Conservation (phyloP, 2,797 vertebrate species). For the Pseudocheirus occidentalis region DNA sequence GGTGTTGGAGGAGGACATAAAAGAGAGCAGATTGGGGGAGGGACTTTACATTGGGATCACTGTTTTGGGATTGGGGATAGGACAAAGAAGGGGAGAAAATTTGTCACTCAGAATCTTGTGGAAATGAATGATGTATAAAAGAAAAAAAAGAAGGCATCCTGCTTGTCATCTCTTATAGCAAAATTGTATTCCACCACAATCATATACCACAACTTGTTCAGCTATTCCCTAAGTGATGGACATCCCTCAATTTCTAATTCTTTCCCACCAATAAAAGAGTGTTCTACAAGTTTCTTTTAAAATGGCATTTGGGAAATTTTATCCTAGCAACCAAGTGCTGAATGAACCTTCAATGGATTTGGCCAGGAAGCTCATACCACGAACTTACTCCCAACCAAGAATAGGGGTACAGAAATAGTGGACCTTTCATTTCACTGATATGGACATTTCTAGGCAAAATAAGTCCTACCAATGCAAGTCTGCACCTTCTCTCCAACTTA, state of each 20-base stretch:
- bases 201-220: neutral
- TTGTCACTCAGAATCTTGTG: no score
- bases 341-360: neutral
- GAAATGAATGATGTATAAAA: no score
- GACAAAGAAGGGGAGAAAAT: no score
- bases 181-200: neutral
- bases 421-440: neutral
- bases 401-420: neutral
- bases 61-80: no score
- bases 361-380: neutral
- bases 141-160: neutral
- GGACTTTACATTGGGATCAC: no score
- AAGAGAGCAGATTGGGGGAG: no score
- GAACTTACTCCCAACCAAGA: neutral
- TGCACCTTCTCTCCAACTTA: neutral
- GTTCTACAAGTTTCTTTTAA: neutral
- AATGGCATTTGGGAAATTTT: constrained; percentile 28
- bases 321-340: neutral
- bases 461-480: neutral
- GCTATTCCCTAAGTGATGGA: neutral
- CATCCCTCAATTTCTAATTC: neutral
- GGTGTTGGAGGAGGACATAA: no score
- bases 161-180: neutral
- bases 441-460: neutral
- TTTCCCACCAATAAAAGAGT: neutral